These are phyloP conservation scores for Oedothorax gibbosus DNA, from an alignment of 1,140 invertebrate genomes.

Conservation along the genomic window DNA sequence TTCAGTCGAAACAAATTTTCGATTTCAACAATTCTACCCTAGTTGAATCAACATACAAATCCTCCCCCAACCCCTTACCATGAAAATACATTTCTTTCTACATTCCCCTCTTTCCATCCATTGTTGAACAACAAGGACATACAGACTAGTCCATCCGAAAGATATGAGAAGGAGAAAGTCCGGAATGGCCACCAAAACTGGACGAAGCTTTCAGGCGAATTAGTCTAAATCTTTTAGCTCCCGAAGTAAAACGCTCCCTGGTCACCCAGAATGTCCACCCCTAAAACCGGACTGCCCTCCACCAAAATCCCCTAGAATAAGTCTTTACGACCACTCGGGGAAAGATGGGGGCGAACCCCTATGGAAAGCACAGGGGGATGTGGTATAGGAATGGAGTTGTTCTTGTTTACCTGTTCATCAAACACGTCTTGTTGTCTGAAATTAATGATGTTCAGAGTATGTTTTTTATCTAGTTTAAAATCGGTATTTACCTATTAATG, in stretches of 20 bases:
- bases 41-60: neutral
- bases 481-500: too few species aligned
- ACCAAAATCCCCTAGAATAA: conserved; percentile 51
- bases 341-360: neutral
- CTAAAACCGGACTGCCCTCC: conserved; percentile 12
- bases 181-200: conserved; percentile 24
- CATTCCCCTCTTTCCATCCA: neutral
- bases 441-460: too few species aligned
- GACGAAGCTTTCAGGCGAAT: conserved; percentile 41
- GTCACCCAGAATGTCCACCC: conserved; percentile 42
- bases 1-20: neutral
- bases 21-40: neutral
- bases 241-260: conserved; percentile 42
- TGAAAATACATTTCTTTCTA: neutral
- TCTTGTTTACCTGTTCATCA: too few species aligned
- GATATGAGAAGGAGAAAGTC: neutral
- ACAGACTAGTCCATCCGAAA: neutral
- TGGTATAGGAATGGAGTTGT: neutral
- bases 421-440: too few species aligned
- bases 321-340: conserved; percentile 53
- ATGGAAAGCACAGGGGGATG: neutral
- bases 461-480: too few species aligned
- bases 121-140: neutral
- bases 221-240: conserved; percentile 52
- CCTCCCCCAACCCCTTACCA: too few species aligned